These are phyloP conservation scores for Cyrtodaria siliqua DNA, from an alignment of 2,888 invertebrate species.

Conservation along the genomic window DNA sequence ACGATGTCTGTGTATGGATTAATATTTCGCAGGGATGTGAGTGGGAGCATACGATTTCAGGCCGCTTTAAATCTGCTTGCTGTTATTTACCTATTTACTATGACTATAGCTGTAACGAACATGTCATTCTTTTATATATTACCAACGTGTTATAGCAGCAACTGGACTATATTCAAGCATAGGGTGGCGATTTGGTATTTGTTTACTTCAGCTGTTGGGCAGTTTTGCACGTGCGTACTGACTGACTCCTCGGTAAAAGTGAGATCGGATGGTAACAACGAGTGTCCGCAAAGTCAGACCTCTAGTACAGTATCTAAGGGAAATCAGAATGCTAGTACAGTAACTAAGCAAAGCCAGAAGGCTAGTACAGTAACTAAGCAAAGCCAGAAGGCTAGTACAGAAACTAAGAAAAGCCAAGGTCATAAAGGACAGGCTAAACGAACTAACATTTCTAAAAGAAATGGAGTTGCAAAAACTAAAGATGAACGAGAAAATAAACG, in stretches of 20 bases:
- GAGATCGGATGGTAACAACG: too few species aligned
- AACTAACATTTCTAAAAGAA: neutral
- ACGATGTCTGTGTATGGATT: constrained; percentile 40
- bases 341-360: too few species aligned
- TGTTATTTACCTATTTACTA: constrained; percentile 35
- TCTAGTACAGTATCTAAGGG: too few species aligned
- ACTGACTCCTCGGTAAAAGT: constrained; percentile 32
- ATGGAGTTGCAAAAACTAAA: neutral
- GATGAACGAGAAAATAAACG: neutral
- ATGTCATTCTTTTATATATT: constrained; percentile 44
- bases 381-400: neutral
- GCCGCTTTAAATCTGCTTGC: constrained; percentile 42
- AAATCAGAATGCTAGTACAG: too few species aligned
- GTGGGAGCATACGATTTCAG: constrained; percentile 20
- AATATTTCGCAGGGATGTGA: constrained; percentile 30
- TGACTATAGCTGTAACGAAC: constrained; percentile 31
- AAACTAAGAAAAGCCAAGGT: neutral
- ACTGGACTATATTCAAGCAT: constrained; percentile 20
- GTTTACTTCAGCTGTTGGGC: constrained; percentile 33
- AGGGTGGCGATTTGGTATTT: constrained; percentile 40
- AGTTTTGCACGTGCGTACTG: constrained; percentile 44
- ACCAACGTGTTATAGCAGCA: constrained; percentile 34
- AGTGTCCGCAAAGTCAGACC: too few species aligned
- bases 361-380: too few species aligned
- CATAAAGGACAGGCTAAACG: neutral